Conservation (phyloP, 2,113 vertebrate genomes). For the Bubo scandiacus region DNA sequence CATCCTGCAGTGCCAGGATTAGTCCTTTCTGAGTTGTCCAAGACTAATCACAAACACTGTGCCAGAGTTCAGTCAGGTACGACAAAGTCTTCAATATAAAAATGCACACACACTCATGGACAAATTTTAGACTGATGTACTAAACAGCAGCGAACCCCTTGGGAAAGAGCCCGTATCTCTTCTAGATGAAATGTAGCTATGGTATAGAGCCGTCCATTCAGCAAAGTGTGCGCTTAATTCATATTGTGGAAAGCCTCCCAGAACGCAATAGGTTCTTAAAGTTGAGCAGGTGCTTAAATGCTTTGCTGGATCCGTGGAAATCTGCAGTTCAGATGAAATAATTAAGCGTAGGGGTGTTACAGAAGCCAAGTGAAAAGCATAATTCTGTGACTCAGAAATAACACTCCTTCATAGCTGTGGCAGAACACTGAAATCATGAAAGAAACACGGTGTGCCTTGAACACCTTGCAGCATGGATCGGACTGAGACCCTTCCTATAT, state of each 20-base stretch:
- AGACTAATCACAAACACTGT: background rate
- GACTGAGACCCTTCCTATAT: background rate
- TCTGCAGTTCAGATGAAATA: slow-evolving; percentile 48
- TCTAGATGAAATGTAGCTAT: background rate
- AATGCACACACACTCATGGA: background rate
- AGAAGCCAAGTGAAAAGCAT: slow-evolving; percentile 48
- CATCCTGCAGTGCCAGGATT: background rate
- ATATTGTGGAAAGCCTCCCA: background rate
- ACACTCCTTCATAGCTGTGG: slow-evolving; percentile 2
- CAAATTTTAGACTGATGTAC: background rate
- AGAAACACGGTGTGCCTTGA: background rate
- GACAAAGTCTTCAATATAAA: background rate
- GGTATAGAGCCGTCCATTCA: background rate
- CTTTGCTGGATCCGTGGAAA: slow-evolving; percentile 30
- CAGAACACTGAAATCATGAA: slow-evolving; percentile 10
- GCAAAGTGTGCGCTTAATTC: background rate
- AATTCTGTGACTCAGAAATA: slow-evolving; percentile 54
- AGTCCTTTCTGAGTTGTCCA: background rate
- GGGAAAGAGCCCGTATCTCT: background rate
- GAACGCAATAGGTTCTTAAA: slow-evolving; percentile 27
- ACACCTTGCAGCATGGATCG: background rate
- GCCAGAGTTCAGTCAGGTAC: background rate
- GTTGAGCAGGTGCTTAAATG: slow-evolving; percentile 46
- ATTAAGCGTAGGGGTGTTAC: slow-evolving; percentile 46
- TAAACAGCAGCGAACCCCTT: background rate